Base-by-base conservation (phyloP, 2,113 vertebrate genomes). In the Alosa alosa region DNA sequence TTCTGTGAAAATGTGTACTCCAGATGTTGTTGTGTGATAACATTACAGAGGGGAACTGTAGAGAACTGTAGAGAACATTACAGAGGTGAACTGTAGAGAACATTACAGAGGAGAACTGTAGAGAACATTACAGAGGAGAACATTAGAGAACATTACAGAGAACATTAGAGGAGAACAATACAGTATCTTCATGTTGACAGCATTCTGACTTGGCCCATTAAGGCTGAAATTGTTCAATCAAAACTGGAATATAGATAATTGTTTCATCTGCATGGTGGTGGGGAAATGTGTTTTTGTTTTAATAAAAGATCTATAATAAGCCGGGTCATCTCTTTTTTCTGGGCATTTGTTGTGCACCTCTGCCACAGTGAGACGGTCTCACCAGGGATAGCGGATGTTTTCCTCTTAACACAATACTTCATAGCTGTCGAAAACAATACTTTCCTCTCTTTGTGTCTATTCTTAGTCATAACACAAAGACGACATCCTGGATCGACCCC, bases 401-500 rank as follows among this genome's bases (percentile, higher is more conserved):
- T 83, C 82, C 36, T 72, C 49, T 36, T 72, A 55, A 84, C 36
- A 31, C 64, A 50, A 83, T 84, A 4, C 25, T 82, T 25, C 8
- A 10, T n/a, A 75, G 50, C 49, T 17, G 47, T 82, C 36, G 36
- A 68, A 44, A 88, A 88, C 82, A 55, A 84, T 50, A n/a, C 45
- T 2, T 85, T 6, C 52, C 55, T 47, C 60, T 0, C 46, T 82
- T 20, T 83, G 47, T 86, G 2, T 92, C 31, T 89, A 78, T 55
- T 94, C 92, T 88, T 90, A 99, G 98, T 96, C 98, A 99, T 94
- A 99, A 99, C 85, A 99, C 98, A 92, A 99, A 99, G 95, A 99
- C 98, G 85, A 99, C 98, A 85, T 99, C 98, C 91, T 99, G 98
- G 98, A 96, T 99, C 93, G 98, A 99, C 95, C 98, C 98, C 94